Evolutionary conservation across 2,113 vertebrate species (phyloP).

Genomic region (Gambusia affinis): DNA sequence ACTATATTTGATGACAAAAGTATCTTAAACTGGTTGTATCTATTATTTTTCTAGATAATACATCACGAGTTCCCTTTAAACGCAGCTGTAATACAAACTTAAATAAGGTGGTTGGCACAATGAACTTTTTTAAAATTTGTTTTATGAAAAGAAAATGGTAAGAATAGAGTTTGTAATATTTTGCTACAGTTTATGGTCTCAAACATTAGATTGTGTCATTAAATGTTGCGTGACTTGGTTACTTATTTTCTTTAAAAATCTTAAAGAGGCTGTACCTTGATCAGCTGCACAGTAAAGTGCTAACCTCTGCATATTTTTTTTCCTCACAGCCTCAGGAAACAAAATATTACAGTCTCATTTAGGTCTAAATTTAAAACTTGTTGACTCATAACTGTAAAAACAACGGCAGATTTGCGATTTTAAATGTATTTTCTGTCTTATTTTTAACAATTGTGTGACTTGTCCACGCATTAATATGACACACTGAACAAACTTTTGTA

Average conservation of each 20-base stretch:
- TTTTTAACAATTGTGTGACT: too few species aligned
- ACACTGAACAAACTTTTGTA: background rate
- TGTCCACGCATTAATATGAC: background rate
- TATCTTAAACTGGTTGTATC: background rate
- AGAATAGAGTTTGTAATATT: too few species aligned
- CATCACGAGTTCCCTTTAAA: background rate
- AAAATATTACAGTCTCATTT: background rate
- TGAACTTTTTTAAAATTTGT: background rate
- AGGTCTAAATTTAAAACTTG: background rate
- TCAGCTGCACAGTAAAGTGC: conserved; percentile 34
- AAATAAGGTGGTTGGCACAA: background rate
- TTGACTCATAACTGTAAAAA: background rate
- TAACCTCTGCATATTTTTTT: conserved; percentile 36
- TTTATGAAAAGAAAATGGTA: background rate
- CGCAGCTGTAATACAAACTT: background rate
- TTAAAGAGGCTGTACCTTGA: conserved; percentile 60
- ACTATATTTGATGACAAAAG: background rate
- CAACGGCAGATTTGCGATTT: background rate
- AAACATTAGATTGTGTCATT: too few species aligned
- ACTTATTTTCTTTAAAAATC: conserved; percentile 62
- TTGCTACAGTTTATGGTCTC: too few species aligned
- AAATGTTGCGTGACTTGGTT: conserved; percentile 42
- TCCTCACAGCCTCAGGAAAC: background rate
- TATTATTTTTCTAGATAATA: background rate
- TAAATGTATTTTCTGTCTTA: too few species aligned